phyloP scores from a whole-genome alignment of 2,888 invertebrate genomes.

The Exocentrus adspersus region DNA sequence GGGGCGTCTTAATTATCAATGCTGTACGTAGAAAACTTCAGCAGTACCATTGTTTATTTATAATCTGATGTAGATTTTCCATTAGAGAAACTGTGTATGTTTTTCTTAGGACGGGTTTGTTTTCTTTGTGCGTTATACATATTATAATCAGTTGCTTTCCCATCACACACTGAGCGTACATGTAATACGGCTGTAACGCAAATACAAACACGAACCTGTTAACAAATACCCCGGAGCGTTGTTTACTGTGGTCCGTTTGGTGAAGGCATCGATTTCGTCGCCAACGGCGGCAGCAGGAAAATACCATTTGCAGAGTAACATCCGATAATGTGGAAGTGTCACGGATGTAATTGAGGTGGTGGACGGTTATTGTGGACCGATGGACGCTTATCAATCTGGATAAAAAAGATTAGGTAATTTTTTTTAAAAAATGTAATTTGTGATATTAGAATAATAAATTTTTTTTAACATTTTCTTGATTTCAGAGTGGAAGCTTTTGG shows the following conservation, averaged over 20 bases:
- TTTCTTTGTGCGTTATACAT: too few species aligned
- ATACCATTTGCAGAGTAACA: not conserved
- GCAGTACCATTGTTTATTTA: not conserved
- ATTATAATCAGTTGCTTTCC: not conserved
- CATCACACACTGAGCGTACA: not conserved
- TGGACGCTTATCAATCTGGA: too few species aligned
- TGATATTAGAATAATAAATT: too few species aligned
- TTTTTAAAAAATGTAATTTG: too few species aligned
- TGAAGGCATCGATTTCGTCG: not conserved
- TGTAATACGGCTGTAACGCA: not conserved
- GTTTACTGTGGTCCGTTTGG: not conserved
- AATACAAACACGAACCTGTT: constrained; percentile 1
- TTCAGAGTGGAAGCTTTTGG: too few species aligned
- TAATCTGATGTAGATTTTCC: not conserved
- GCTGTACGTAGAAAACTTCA: not conserved
- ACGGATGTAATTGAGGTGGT: not conserved
- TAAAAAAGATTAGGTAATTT: too few species aligned
- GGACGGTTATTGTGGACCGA: not conserved
- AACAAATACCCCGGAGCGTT: not conserved
- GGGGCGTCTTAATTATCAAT: not conserved
- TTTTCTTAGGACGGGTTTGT: too few species aligned
- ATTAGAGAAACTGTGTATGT: not conserved
- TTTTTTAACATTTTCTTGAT: too few species aligned
- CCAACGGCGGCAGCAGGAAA: not conserved
- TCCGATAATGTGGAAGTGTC: not conserved